A percentile compares a stretch with the other conserved stretches of the same genome.
Conservation (phyloP, 2,113 vertebrate genomes). For the Dasypus novemcinctus region DNA sequence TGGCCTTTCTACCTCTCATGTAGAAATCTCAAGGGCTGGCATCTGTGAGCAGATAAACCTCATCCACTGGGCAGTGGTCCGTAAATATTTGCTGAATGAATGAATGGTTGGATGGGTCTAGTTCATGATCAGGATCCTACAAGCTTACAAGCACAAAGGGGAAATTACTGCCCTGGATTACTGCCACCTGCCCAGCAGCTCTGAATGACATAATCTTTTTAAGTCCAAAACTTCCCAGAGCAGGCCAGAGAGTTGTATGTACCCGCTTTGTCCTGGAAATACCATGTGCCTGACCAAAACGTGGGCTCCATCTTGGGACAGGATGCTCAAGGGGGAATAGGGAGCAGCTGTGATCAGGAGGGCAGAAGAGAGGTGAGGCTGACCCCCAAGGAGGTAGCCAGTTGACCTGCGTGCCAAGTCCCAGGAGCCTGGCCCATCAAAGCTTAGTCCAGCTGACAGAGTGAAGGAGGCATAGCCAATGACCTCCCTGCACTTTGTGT, state of each 20-base stretch:
- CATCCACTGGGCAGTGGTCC: constrained; percentile 30
- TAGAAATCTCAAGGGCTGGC: not conserved
- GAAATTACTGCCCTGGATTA: not conserved
- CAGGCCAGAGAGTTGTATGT: not conserved
- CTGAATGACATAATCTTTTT: not conserved
- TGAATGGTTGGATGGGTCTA: not conserved
- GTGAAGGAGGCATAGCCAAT: not conserved
- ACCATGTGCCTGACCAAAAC: not conserved
- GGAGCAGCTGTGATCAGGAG: not conserved
- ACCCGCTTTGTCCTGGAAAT: not conserved
- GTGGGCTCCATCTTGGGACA: not conserved
- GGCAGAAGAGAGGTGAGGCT: not conserved
- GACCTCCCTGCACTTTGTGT: not conserved
- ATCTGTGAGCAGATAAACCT: not conserved
- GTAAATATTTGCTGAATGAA: constrained; percentile 36
- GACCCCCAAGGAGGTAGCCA: not conserved
- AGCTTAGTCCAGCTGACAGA: not conserved
- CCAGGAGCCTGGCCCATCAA: not conserved
- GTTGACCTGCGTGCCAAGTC: not conserved
- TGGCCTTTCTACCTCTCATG: not conserved
- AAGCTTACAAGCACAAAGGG: not conserved
- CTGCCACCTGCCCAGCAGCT: not conserved
- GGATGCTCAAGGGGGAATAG: not conserved
- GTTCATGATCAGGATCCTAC: not conserved
- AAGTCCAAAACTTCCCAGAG: not conserved